Evolutionary conservation across 2,888 invertebrate genomes (phyloP), one percentile per base, ranked within the genome.

Genomic region (Alcis repandata): DNA sequence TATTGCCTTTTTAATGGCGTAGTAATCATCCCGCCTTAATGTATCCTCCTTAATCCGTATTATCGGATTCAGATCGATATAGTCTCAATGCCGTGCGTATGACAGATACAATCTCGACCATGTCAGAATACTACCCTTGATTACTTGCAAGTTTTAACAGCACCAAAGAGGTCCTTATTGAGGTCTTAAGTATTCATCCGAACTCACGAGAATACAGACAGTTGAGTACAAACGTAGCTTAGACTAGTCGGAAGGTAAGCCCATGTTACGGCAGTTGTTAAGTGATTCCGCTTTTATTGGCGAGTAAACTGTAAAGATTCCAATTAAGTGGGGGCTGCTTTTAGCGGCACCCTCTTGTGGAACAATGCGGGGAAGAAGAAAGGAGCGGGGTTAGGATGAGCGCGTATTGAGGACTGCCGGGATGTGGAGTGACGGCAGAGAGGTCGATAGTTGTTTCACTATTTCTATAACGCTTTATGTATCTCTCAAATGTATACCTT

Each of bases 301-400:
- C 78, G 83, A 88, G 88, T 89, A 89, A 91, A 92, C 88, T 91
- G 91, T 92, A 90, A 92, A 91, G 91, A 91, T 89, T 89, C 89
- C 91, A 91, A 92, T 91, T 91, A 92, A 89, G 84, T 83, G 78
- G 81, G 77, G 73, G 73, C 71, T 69, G 83, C 84, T 86, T 85
- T 85, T 84, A 86, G 79, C 76, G 36, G 13, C 74, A 70, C 80
- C 84, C 84, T 85, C 86, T 86, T 82, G 84, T 75, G 75, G 84
- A 86, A 90, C 90, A 89, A 89, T 84, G 75, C 78, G 67, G 61
- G 51, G 41, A 17, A 56, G 62, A 65, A 33, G 49, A 59, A 17
- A 51, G 43, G 27, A 22, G 15, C 17, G 2, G 49, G 66, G 64
- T 67, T 67, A 59, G 79, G 79, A 76, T 72, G 40, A 61, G 56